Conservation (phyloP, 2,888 invertebrate species). For the Sepioteuthis lessoniana region DNA sequence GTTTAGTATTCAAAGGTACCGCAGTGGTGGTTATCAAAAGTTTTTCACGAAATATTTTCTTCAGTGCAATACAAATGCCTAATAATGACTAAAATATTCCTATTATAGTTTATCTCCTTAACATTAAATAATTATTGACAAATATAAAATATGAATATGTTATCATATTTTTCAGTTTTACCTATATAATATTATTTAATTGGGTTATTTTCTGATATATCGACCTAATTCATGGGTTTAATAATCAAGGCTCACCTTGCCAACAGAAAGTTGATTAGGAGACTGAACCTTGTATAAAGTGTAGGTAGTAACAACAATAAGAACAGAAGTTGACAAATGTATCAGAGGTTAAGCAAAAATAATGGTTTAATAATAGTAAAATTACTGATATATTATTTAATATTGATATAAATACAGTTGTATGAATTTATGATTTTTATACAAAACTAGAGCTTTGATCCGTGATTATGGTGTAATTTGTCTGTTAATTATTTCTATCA, state of each 20-base stretch:
- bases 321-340: not conserved
- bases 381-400: not conserved
- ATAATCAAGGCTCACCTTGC: no score
- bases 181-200: not conserved
- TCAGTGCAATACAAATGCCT: not conserved
- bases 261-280: no score
- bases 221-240: not conserved
- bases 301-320: not conserved
- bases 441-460: not conserved
- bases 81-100: not conserved
- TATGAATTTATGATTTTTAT: not conserved
- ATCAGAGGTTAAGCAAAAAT: not conserved
- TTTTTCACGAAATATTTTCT: not conserved
- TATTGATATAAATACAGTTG: not conserved
- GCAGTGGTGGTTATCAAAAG: not conserved
- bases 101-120: not conserved
- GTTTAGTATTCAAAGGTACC: conserved; percentile 8
- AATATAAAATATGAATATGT: not conserved
- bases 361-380: not conserved
- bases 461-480: not conserved
- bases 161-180: not conserved
- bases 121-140: not conserved
- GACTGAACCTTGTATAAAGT: not conserved
- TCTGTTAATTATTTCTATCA: not conserved
- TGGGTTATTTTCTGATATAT: not conserved